A percentile compares a stretch with the other conserved stretches of the same genome.
These are phyloP conservation scores for Calameuta idolon DNA, from an alignment of 2,888 invertebrate genomes.

Conservation along the genomic window DNA sequence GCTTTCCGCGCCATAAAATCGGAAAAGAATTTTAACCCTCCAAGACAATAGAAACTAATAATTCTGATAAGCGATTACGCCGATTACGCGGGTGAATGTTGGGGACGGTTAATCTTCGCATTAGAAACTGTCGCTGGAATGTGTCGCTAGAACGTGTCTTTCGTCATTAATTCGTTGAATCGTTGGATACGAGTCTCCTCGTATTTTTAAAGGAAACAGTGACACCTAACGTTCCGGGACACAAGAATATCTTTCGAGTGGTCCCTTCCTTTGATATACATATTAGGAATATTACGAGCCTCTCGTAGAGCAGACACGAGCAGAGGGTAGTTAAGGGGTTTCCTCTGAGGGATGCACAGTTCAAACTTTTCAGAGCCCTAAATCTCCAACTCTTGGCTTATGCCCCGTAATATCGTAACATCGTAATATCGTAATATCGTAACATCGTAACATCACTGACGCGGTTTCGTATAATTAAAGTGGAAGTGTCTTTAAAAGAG, in stretches of 20 bases:
- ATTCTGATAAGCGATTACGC: constrained; percentile 66
- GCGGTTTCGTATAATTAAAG: constrained; percentile 61
- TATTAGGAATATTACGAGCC: too few relatives aligned
- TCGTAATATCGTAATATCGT: constrained; percentile 61
- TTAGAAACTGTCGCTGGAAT: constrained; percentile 20
- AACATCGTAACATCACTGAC: constrained; percentile 57
- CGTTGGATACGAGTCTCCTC: neutral
- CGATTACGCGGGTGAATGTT: constrained; percentile 47
- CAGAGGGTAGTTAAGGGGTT: constrained; percentile 28
- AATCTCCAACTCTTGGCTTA: constrained; percentile 49
- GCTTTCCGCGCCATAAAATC: constrained; percentile 68
- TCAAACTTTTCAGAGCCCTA: constrained; percentile 53
- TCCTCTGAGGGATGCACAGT: constrained; percentile 37
- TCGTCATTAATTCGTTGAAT: constrained; percentile 7
- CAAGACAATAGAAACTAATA: constrained; percentile 68
- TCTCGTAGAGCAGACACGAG: too few relatives aligned
- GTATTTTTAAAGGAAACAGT: constrained; percentile 12
- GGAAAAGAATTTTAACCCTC: constrained; percentile 65
- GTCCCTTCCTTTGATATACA: too few relatives aligned
- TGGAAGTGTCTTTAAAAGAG: constrained; percentile 63
- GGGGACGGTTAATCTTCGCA: constrained; percentile 18
- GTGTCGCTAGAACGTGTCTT: neutral
- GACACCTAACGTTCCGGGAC: constrained; percentile 24
- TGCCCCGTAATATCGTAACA: constrained; percentile 60
- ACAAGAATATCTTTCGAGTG: neutral